Percentiles rank a stretch among this genome's conserved stretches.
Evolutionary conservation across 2,113 vertebrate species (phyloP).

Genomic region (Synodontis membranacea): DNA sequence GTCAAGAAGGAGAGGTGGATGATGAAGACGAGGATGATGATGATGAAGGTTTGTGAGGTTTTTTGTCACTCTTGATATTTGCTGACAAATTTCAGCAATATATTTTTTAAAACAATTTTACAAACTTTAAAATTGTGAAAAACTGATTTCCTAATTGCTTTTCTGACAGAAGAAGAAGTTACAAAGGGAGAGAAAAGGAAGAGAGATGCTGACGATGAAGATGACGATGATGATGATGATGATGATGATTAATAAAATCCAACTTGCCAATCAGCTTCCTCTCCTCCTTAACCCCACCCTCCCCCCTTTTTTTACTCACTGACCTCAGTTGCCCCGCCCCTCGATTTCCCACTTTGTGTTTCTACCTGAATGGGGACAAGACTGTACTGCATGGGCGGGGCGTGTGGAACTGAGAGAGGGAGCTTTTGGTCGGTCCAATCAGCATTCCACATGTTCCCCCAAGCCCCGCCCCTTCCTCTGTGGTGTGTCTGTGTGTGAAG

Average conservation of each 20-base stretch:
- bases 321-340: constrained; percentile 58
- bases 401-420: constrained; percentile 75
- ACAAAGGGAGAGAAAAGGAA: constrained; percentile 87
- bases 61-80: no score
- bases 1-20: constrained; percentile 79
- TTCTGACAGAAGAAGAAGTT: constrained; percentile 48
- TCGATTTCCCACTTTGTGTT: constrained; percentile 56
- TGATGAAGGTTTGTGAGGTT: constrained; percentile 77
- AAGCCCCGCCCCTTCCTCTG: constrained; percentile 21
- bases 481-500: constrained; percentile 37
- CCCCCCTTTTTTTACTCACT: constrained; percentile 53
- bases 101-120: background rate
- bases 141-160: background rate
- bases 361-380: constrained; percentile 74
- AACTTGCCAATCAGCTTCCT: constrained; percentile 66
- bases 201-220: constrained; percentile 87
- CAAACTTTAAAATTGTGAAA: background rate
- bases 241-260: constrained; percentile 74
- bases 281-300: constrained; percentile 50
- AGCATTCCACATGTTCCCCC: constrained; percentile 65
- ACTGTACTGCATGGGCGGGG: constrained; percentile 82
- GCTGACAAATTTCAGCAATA: background rate
- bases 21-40: constrained; percentile 80
- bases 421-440: background rate
- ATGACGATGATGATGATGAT: constrained; percentile 79